These are phyloP conservation scores for Prionace glauca DNA, from an alignment of 2,797 vertebrate genomes.

Conservation along the genomic window DNA sequence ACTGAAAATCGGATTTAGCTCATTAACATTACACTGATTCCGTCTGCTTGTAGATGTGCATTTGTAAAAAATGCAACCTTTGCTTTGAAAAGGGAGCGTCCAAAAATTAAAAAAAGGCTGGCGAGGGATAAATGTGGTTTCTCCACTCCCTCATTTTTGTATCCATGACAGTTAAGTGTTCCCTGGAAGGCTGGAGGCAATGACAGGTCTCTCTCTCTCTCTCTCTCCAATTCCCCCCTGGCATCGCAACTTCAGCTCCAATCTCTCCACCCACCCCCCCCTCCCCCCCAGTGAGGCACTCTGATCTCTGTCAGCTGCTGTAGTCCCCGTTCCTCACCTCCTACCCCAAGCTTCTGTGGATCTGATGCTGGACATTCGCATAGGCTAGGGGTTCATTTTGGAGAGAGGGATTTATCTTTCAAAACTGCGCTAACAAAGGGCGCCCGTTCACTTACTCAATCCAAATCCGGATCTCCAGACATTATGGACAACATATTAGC, in stretches of 20 bases:
- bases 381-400: neutral
- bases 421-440: too few relatives aligned
- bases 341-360: neutral
- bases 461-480: neutral
- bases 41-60: neutral
- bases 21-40: neutral
- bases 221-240: neutral
- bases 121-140: too few relatives aligned
- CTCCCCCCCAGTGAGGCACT: neutral
- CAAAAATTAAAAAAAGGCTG: neutral
- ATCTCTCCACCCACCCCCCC: too few relatives aligned
- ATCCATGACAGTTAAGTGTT: neutral
- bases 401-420: too few relatives aligned
- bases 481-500: neutral
- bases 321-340: neutral
- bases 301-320: neutral
- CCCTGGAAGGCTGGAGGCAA: neutral
- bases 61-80: neutral
- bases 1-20: too few relatives aligned
- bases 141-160: too few relatives aligned
- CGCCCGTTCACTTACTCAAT: neutral
- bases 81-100: neutral
- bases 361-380: neutral
- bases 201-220: neutral
- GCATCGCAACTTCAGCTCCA: neutral